Conservation (phyloP, 2,113 vertebrate genomes). For the Typhlomys cinereus region DNA sequence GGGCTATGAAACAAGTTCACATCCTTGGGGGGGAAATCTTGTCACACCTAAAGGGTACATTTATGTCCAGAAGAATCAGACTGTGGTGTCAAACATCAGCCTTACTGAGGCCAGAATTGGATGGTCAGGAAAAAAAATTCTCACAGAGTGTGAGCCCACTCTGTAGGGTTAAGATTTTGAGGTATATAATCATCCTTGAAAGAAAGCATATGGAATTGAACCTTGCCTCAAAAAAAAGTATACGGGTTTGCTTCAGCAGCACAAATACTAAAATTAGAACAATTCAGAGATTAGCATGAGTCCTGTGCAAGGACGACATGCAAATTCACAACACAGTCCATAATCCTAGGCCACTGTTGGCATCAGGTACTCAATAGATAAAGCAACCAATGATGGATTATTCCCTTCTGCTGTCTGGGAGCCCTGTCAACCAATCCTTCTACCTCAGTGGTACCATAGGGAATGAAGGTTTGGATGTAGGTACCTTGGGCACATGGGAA, state of each 20-base stretch:
- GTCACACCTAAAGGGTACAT: not conserved
- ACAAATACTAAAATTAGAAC: too few species aligned
- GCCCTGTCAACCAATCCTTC: not conserved
- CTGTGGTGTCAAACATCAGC: not conserved
- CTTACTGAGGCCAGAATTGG: not conserved
- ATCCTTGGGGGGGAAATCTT: not conserved
- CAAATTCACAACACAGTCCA: too few species aligned
- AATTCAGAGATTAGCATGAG: not conserved
- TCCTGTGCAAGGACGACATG: too few species aligned
- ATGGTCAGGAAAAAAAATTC: not conserved
- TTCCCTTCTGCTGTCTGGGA: not conserved
- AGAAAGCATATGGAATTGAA: not conserved
- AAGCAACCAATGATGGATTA: not conserved
- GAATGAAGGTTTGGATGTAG: not conserved
- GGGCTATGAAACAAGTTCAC: not conserved
- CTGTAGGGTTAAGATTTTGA: not conserved
- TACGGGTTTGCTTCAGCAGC: too few species aligned
- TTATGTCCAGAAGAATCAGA: not conserved
- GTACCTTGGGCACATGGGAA: not conserved
- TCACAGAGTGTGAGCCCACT: not conserved
- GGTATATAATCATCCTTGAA: not conserved
- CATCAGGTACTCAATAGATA: not conserved
- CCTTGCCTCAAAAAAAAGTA: not conserved
- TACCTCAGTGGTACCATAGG: not conserved
- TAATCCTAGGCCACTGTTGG: not conserved